Evolutionary conservation across 1,140 invertebrate genomes (phyloP).

Genomic region (Macrosteles quadrilineatus): DNA sequence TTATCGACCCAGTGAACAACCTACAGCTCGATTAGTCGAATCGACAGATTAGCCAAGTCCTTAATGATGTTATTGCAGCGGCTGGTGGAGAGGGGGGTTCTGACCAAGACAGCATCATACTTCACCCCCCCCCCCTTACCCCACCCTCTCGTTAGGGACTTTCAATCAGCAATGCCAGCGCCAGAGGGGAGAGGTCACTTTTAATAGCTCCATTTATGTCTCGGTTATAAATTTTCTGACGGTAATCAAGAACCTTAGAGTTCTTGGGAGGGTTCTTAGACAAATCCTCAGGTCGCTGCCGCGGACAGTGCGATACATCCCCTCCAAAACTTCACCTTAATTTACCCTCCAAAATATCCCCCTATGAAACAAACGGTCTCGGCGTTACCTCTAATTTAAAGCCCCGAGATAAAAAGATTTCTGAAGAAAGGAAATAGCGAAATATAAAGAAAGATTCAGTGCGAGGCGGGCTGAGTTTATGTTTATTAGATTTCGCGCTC

Average conservation of each 20-base stretch:
- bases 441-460: slow-evolving; percentile 24
- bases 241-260: no score
- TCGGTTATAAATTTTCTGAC: slow-evolving; percentile 35
- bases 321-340: no score
- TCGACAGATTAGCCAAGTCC: slow-evolving; percentile 18
- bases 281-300: no score
- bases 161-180: slow-evolving; percentile 33
- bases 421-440: slow-evolving; percentile 22
- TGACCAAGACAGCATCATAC: slow-evolving; percentile 33
- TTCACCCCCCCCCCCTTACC: slow-evolving; percentile 26
- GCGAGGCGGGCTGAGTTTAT: slow-evolving; percentile 1
- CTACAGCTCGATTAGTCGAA: neutral
- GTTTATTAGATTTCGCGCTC: slow-evolving; percentile 19
- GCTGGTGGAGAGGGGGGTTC: neutral
- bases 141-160: slow-evolving; percentile 23
- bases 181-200: slow-evolving; percentile 29
- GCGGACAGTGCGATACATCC: no score
- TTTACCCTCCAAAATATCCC: no score
- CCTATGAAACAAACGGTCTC: slow-evolving; percentile 23
- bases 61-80: slow-evolving; percentile 24
- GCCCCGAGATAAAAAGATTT: slow-evolving; percentile 25
- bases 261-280: no score
- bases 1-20: no score
- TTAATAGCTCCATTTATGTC: slow-evolving; percentile 36
- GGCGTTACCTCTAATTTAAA: slow-evolving; percentile 14